phyloP scores from a whole-genome alignment of 2,888 invertebrate species.

The Sclerodermus sp. region DNA sequence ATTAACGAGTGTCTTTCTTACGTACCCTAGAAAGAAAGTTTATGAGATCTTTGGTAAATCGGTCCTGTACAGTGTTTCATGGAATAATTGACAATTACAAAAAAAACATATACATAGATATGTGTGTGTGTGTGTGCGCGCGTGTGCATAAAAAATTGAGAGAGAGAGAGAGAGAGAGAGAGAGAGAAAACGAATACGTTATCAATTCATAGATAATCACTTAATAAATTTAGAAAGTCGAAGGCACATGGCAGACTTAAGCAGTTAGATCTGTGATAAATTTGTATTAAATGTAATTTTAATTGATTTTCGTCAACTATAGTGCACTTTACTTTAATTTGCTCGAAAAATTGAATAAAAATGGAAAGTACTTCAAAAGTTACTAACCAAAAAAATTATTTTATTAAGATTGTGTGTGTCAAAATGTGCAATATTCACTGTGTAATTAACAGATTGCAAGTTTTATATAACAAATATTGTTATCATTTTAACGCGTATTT shows the following conservation, averaged over 20 bases:
- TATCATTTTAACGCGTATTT: too few species aligned
- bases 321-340: neutral
- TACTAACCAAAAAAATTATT: too few species aligned
- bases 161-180: too few species aligned
- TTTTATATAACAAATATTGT: too few species aligned
- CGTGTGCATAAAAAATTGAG: too few species aligned
- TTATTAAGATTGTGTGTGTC: too few species aligned
- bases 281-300: conserved; percentile 28
- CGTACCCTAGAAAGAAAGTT: neutral
- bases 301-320: conserved; percentile 6
- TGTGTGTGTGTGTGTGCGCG: too few species aligned
- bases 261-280: conserved; percentile 43
- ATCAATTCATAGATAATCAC: conserved; percentile 16
- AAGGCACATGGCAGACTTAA: conserved; percentile 20
- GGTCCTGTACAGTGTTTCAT: neutral
- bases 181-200: conserved; percentile 8
- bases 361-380: too few species aligned
- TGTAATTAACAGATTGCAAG: too few species aligned
- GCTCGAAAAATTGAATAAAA: conserved; percentile 9
- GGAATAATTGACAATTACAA: neutral
- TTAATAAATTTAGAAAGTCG: conserved; percentile 19
- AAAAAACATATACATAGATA: neutral
- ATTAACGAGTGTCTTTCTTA: neutral
- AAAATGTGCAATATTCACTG: too few species aligned
- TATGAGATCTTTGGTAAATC: neutral